Evolutionary conservation across 1,140 invertebrate genomes (phyloP).

Genomic region (Dreissena rostriformis): DNA sequence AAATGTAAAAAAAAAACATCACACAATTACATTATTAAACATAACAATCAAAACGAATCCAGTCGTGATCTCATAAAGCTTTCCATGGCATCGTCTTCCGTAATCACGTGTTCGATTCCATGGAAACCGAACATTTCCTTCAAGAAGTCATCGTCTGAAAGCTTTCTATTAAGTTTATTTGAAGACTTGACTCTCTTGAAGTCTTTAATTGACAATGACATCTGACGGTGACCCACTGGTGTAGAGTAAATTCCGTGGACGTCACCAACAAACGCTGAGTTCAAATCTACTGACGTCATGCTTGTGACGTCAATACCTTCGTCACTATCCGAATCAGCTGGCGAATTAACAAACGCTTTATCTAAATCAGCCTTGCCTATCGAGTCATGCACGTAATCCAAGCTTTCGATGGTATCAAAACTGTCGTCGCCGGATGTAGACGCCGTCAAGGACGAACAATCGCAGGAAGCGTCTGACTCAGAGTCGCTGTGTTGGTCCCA

Average conservation of each 20-base stretch:
- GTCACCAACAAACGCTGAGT: conserved; percentile 26
- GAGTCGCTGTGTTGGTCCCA: conserved; percentile 12
- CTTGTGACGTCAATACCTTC: conserved; percentile 48
- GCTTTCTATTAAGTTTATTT: no score
- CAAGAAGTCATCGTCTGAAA: no score
- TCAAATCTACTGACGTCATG: conserved; percentile 17
- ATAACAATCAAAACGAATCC: no score
- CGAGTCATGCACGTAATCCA: background rate
- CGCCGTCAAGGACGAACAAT: background rate
- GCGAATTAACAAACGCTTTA: conserved; percentile 20
- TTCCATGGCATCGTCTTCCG: no score
- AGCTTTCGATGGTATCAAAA: background rate
- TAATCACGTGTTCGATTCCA: no score
- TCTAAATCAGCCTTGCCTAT: background rate
- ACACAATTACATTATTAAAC: no score
- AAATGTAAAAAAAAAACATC: no score
- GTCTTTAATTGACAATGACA: no score
- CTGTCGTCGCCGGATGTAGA: background rate
- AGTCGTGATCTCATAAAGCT: no score
- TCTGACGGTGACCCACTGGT: background rate
- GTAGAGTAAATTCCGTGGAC: background rate
- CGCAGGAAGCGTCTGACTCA: conserved; percentile 6
- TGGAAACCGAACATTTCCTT: no score
- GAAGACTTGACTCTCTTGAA: no score
- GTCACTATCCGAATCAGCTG: conserved; percentile 32